Conservation (phyloP, 1,140 invertebrate genomes). For the Phymastichus coffea region DNA sequence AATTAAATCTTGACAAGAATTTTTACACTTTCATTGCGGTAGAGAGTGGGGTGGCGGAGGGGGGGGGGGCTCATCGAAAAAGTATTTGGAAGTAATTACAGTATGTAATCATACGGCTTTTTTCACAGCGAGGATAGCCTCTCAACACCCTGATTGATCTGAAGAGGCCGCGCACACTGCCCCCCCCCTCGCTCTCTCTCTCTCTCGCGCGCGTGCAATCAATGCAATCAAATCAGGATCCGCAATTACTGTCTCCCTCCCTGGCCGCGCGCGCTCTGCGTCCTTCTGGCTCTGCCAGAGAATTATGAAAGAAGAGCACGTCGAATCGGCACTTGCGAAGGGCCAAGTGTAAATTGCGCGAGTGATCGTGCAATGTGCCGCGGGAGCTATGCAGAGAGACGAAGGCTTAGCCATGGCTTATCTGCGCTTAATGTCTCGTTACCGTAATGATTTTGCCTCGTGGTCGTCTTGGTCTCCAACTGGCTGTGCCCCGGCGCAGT, state of each 20-base stretch:
- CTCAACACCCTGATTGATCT: too few species aligned
- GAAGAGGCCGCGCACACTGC: constrained; percentile 20
- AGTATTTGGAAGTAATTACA: too few species aligned
- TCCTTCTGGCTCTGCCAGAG: too few species aligned
- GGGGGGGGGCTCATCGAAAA: too few species aligned
- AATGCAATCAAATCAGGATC: neutral
- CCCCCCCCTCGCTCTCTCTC: constrained; percentile 18
- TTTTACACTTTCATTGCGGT: too few species aligned
- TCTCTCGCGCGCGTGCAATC: neutral
- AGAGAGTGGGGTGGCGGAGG: too few species aligned
- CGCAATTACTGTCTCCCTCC: neutral
- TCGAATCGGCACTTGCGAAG: too few species aligned
- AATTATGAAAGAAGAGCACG: neutral
- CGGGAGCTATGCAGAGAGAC: constrained; percentile 1
- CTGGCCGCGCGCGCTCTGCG: too few species aligned
- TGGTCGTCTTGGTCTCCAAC: neutral
- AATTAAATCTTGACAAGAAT: too few species aligned
- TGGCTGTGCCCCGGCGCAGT: neutral
- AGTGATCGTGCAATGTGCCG: too few species aligned
- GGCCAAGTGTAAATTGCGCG: constrained; percentile 18
- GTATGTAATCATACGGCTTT: too few species aligned
- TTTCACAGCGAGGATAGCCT: too few species aligned
- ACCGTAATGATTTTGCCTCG: constrained; percentile 29
- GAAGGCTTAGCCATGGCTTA: constrained; percentile 6
- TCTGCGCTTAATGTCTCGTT: constrained; percentile 30